phyloP scores from a whole-genome alignment of 2,888 invertebrate species.

The Phortica magna region DNA sequence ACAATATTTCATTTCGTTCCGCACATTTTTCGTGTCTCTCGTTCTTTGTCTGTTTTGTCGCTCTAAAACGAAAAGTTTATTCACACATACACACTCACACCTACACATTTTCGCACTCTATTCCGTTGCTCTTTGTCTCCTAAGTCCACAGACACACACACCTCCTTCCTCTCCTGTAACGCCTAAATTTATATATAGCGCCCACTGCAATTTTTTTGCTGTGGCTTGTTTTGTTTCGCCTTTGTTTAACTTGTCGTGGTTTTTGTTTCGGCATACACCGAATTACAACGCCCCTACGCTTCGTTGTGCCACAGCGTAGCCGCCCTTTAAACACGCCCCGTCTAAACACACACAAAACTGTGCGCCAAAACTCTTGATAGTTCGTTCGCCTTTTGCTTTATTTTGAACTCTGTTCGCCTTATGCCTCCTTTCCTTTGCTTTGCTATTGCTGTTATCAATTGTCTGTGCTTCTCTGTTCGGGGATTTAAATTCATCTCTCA shows the following conservation, averaged over 20 bases:
- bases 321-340: too few species aligned
- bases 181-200: background rate
- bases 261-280: background rate
- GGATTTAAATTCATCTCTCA: background rate
- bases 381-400: slow-evolving; percentile 15
- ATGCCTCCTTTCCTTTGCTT: background rate
- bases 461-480: background rate
- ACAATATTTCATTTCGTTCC: too few species aligned
- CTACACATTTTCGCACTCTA: too few species aligned
- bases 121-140: too few species aligned
- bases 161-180: too few species aligned
- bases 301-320: background rate
- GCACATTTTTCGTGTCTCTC: too few species aligned
- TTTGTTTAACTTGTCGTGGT: slow-evolving; percentile 1
- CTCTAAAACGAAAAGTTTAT: slow-evolving; percentile 7
- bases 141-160: too few species aligned
- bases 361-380: background rate
- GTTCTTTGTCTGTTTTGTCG: background rate
- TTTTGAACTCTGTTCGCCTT: background rate
- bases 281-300: background rate
- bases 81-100: background rate
- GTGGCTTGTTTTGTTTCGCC: background rate
- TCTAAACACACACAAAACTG: background rate
- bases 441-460: slow-evolving; percentile 15
- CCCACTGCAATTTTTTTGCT: background rate